These are phyloP conservation scores for Sinella curviseta DNA, from an alignment of 1,140 invertebrate genomes.

Conservation along the genomic window DNA sequence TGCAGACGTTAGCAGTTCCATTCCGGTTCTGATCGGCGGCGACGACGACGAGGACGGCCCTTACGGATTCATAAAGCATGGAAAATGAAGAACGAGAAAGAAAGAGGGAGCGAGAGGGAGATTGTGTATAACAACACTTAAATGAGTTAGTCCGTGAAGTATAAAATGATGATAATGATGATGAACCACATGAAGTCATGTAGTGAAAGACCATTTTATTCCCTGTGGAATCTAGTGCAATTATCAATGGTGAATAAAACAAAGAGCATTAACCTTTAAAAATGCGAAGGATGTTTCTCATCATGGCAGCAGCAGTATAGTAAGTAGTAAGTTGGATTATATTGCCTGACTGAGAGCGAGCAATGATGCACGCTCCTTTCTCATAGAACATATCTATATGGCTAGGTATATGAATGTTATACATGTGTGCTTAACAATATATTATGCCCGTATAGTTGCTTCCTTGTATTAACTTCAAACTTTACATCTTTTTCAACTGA, in stretches of 20 bases:
- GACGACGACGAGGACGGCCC: neutral
- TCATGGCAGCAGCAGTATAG: neutral
- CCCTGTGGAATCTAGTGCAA: conserved; percentile 22
- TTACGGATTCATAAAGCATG: conserved; percentile 20
- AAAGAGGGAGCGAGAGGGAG: neutral
- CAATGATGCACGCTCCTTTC: too few relatives aligned
- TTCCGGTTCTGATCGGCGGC: too few relatives aligned
- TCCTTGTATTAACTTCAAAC: neutral
- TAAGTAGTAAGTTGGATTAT: too few relatives aligned
- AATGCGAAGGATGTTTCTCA: conserved; percentile 23
- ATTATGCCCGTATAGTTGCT: too few relatives aligned
- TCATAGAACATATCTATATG: too few relatives aligned
- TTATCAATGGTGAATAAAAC: conserved; percentile 27
- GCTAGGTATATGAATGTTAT: too few relatives aligned
- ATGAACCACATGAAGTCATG: conserved; percentile 21
- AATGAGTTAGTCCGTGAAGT: conserved; percentile 21
- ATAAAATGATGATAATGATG: conserved; percentile 18
- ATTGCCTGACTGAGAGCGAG: too few relatives aligned
- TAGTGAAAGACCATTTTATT: conserved; percentile 24
- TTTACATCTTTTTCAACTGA: neutral
- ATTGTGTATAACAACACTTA: conserved; percentile 6
- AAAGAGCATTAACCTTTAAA: conserved; percentile 27
- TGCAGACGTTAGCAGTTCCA: neutral
- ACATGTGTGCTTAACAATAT: too few relatives aligned
- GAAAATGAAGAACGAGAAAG: conserved; percentile 18